Conservation (phyloP, 2,888 invertebrate genomes). For the Ptychoptera albimana region DNA sequence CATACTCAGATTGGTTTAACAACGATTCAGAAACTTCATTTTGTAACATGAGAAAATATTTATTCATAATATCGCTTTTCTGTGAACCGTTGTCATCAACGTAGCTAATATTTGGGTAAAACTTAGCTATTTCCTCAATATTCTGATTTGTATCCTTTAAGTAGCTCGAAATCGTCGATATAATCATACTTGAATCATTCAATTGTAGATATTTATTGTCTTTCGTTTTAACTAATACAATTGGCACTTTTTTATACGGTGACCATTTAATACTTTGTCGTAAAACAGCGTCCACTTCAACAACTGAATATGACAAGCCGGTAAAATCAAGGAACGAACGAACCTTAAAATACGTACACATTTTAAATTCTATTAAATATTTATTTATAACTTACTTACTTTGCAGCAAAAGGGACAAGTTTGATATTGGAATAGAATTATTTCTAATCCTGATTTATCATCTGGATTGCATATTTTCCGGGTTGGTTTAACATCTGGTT, state of each 20-base stretch:
- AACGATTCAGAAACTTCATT: conserved; percentile 17
- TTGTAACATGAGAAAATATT: conserved; percentile 75
- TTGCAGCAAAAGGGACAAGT: conserved; percentile 98
- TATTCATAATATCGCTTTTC: conserved; percentile 64
- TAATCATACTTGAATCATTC: conserved; percentile 86
- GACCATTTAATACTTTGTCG: conserved; percentile 88
- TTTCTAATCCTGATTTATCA: conserved; percentile 51
- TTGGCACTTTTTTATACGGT: conserved; percentile 86
- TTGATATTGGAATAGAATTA: conserved; percentile 89
- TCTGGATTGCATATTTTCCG: conserved; percentile 46
- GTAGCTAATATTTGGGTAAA: conserved; percentile 56
- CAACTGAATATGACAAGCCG: conserved; percentile 86
- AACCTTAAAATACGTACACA: conserved; percentile 12
- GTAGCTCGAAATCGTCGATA: conserved; percentile 72
- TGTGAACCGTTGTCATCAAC: conserved; percentile 50
- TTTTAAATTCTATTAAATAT: not conserved
- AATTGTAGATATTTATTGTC: conserved; percentile 66
- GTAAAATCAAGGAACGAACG: conserved; percentile 80
- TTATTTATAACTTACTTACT: conserved; percentile 30
- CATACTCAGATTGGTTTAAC: conserved; percentile 21
- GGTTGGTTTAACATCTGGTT: conserved; percentile 35
- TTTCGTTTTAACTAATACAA: conserved; percentile 57
- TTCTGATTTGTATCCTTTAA: conserved; percentile 40
- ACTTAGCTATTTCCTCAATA: conserved; percentile 54
- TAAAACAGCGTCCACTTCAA: conserved; percentile 94